phyloP scores from a whole-genome alignment of 2,888 invertebrate genomes.

The Ernsta delagoae region DNA sequence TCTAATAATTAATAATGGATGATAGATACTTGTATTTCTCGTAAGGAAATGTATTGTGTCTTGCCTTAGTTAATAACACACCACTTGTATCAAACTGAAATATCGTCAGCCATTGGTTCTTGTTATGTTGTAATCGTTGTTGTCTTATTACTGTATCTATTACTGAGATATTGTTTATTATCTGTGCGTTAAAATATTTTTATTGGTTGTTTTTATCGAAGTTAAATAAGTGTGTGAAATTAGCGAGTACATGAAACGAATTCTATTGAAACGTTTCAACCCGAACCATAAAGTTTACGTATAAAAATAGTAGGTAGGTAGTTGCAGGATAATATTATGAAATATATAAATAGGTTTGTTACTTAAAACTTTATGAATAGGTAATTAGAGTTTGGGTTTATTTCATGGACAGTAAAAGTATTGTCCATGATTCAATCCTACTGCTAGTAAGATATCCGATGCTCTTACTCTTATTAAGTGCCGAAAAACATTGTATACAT shows the following conservation, averaged over 20 bases:
- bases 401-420: too few species aligned
- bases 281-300: too few species aligned
- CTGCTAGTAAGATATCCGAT: not conserved
- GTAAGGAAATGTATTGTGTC: conserved; percentile 36
- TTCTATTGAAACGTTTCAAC: too few species aligned
- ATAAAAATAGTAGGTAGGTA: too few species aligned
- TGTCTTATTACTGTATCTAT: not conserved
- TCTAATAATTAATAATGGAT: conserved; percentile 13
- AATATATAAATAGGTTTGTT: too few species aligned
- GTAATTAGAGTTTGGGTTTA: too few species aligned
- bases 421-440: too few species aligned
- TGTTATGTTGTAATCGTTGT: not conserved
- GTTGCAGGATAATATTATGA: too few species aligned
- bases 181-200: not conserved
- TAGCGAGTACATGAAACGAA: too few species aligned
- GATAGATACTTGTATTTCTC: conserved; percentile 22
- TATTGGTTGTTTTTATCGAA: not conserved
- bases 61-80: conserved; percentile 18
- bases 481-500: not conserved
- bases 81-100: conserved; percentile 8
- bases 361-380: too few species aligned
- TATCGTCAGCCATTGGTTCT: conserved; percentile 5
- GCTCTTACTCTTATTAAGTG: not conserved
- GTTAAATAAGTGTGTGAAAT: too few species aligned
- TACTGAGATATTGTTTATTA: not conserved